Base-by-base conservation (phyloP, 2,797 vertebrate species). In the Dendrocincla tyrannina region DNA sequence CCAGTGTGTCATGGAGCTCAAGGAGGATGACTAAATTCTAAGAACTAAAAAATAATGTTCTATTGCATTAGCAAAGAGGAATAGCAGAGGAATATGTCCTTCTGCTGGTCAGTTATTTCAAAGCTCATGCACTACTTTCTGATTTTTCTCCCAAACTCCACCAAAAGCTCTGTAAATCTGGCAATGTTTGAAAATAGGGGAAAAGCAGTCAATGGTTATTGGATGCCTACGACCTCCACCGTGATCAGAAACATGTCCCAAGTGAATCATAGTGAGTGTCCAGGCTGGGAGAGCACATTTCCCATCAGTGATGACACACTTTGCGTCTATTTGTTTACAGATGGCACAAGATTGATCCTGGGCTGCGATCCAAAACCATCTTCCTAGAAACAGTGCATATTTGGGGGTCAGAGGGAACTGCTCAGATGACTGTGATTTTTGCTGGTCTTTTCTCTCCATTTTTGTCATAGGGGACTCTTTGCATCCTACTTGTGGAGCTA, bases 131-230 rank as follows among this genome's bases (percentile, higher is more conserved):
- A 5, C 27, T 66, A 18, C 10, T 70, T 76, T 56, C 37, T 60
- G 24, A 42, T 52, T 70, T 76, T 53, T 19, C 15, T 10, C 39
- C 39, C 7, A 3, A 46, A 68, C 23, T 90, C 47, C 35, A 55
- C 12, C 13, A 42, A 75, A 64, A 76, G 32, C n/a, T 85, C 39
- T 50, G 19, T 19, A 78, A 67, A 42, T 46, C 39, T 22, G 42
- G 17, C 50, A 88, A 28, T 18, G 10, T 35, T 74, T 72, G 83
- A 70, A 69, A 52, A 64, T 0, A 39, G 11, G 3, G 11, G 10
- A 30, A 69, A 69, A 76, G 7, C 35, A 68, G n/a, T 3, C 11
- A 10, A 32, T 0, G 2, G 59, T 32, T 7, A 1, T 0, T 75
- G 58, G 50, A 53, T 72, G 35, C 73, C 69, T 60, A 12, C 7